These are phyloP conservation scores for Eublepharis macularius DNA, from an alignment of 2,113 vertebrate species.

Conservation along the genomic window DNA sequence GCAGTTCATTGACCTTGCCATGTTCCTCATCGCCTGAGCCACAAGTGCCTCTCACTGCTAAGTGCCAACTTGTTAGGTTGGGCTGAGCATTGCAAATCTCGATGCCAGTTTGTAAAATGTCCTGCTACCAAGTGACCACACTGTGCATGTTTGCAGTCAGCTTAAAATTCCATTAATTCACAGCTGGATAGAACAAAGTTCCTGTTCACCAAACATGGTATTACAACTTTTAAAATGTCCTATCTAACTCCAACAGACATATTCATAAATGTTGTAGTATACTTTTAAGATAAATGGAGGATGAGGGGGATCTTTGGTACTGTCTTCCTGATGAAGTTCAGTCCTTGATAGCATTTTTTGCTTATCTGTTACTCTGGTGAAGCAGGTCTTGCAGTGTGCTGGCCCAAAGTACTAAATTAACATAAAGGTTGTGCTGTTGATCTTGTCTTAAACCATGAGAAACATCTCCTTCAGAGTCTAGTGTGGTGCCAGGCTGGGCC, in stretches of 20 bases:
- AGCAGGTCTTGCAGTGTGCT: neutral
- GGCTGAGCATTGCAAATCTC: neutral
- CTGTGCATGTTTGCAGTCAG: neutral
- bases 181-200: neutral
- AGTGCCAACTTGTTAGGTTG: conserved; percentile 2
- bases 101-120: neutral
- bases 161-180: neutral
- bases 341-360: neutral
- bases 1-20: neutral
- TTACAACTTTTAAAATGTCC: neutral
- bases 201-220: neutral
- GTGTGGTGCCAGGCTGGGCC: neutral
- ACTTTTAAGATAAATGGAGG: neutral
- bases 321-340: neutral
- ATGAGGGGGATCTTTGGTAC: neutral
- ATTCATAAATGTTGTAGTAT: neutral
- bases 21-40: conserved; percentile 30
- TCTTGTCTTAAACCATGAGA: neutral
- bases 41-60: conserved; percentile 17
- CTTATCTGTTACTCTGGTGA: neutral
- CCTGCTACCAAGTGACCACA: neutral
- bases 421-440: neutral
- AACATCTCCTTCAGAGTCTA: neutral
- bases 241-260: neutral
- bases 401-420: neutral